Evolutionary conservation across 2,888 invertebrate genomes (phyloP), one percentile per base, ranked within the genome.

Genomic region (Leptopilina drosophilae): DNA sequence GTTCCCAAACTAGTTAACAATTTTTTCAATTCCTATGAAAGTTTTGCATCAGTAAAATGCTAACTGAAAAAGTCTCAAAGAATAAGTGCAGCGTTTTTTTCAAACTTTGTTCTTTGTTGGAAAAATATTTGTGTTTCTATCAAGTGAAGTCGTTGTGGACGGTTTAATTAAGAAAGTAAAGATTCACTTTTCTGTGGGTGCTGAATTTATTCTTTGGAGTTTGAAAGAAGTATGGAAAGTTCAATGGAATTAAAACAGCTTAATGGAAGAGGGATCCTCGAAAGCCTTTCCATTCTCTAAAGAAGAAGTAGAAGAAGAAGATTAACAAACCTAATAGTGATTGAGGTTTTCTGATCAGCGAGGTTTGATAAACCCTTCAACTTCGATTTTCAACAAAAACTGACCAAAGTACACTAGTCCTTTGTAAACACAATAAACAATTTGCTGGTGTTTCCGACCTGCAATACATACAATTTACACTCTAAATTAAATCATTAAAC

Each of bases 121-220:
- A 67, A 69, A 69, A 69, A 69, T 49, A 20, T 69, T 69, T 69
- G 67, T 49, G 49, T 53, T 53, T 4, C 67, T 69, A 49, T 69
- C 67, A 69, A 42, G 49, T 26, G n/a, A 46, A 53, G 49, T 46
- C 26, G 49, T 11, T 12, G 26, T 53, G 7, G 67, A 69, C 49
- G 49, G 26, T 69, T 49, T 69, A 69, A 69, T 69, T 69, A 69
- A 53, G 67, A 69, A 69, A 69, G 67, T 69, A 69, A 69, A 15
- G 67, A 20, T 69, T 69, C 67, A 69, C 26, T 69, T 53, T 26
- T 53, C 49, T 49, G 20, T 69, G 20, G 20, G 67, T 26, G 15
- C 49, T 53, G 67, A 53, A 69, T 49, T 49, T 69, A 69, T 20
- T 69, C 67, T 53, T 26, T 49, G 49, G 5, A 69, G 67, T 69